These are phyloP conservation scores for Tyto alba DNA, from an alignment of 2,113 vertebrate species.

Conservation along the genomic window DNA sequence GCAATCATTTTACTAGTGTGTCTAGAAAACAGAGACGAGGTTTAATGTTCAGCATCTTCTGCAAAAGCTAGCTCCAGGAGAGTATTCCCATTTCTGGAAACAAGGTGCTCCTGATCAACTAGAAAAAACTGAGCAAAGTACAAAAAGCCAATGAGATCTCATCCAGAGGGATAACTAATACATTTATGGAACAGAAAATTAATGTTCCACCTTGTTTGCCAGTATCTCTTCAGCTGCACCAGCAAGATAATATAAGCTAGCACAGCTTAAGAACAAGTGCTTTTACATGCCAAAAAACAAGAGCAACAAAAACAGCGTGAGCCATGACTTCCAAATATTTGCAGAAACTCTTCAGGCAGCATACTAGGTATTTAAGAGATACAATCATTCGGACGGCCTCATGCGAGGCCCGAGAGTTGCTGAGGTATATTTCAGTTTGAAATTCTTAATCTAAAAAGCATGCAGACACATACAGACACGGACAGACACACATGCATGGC, in stretches of 20 bases:
- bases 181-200: fast-evolving
- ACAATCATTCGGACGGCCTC: neutral
- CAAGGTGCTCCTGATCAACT: neutral
- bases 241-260: neutral
- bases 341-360: neutral
- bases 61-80: neutral
- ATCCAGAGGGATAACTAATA: neutral
- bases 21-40: neutral
- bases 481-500: fast-evolving
- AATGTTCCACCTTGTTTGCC: neutral
- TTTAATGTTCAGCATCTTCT: fast-evolving
- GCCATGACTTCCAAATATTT: neutral
- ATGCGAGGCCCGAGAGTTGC: fast-evolving
- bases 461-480: fast-evolving
- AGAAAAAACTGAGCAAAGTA: neutral
- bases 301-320: neutral
- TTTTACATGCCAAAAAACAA: neutral
- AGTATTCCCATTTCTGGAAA: too few relatives aligned
- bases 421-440: fast-evolving
- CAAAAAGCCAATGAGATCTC: neutral
- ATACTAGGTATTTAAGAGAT: neutral
- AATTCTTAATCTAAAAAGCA: neutral
- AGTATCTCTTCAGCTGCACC: neutral
- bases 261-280: neutral
- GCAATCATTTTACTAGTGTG: fast-evolving